phyloP scores from a whole-genome alignment of 2,888 invertebrate genomes.

The Acanthosepion lycidas region DNA sequence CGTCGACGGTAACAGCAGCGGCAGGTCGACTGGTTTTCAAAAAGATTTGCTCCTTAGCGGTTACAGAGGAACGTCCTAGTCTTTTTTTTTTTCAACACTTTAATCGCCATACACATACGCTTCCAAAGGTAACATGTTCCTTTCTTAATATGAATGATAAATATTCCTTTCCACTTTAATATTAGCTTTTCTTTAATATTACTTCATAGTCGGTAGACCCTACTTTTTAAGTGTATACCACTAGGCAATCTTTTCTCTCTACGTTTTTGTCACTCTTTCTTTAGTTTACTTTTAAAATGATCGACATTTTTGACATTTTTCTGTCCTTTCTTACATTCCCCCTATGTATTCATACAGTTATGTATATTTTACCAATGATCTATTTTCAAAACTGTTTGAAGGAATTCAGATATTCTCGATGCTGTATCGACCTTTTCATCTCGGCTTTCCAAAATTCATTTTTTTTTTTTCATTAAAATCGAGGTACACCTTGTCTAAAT shows the following conservation, averaged over 20 bases:
- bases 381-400: background rate
- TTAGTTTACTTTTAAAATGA: background rate
- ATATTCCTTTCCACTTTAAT: background rate
- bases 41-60: background rate
- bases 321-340: background rate
- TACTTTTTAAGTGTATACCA: background rate
- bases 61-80: background rate
- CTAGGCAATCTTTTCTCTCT: background rate
- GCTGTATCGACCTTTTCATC: background rate
- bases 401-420: background rate
- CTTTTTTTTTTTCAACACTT: background rate
- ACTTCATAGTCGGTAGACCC: background rate
- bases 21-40: constrained; percentile 12
- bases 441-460: background rate
- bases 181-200: background rate
- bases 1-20: background rate
- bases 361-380: no score
- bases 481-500: background rate
- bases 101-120: background rate
- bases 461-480: background rate
- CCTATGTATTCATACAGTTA: no score
- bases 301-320: background rate
- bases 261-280: background rate
- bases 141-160: background rate
- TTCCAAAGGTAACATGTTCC: background rate